phyloP scores from a whole-genome alignment of 2,797 vertebrate species.

The Acestrorhynchus altus region DNA sequence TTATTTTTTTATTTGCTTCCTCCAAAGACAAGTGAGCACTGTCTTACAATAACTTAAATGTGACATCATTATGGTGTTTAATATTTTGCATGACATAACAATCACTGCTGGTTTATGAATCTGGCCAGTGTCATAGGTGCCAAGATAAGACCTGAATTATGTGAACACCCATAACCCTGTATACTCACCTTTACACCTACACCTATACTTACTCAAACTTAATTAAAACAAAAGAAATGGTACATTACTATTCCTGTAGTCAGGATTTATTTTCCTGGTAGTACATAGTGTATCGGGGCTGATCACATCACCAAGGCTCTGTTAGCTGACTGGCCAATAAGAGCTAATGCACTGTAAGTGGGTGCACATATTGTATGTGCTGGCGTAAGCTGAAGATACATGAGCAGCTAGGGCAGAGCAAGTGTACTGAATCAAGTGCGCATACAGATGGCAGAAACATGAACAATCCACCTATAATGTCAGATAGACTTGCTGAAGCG shows the following conservation, averaged over 20 bases:
- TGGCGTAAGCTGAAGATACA: slow-evolving; percentile 44
- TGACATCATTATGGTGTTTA: too few species aligned
- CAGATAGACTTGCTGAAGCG: neutral
- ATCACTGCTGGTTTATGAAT: too few species aligned
- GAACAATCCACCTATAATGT: neutral
- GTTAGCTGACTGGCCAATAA: slow-evolving; percentile 66
- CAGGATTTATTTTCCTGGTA: slow-evolving; percentile 50
- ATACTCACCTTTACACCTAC: neutral
- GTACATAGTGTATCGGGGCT: slow-evolving; percentile 65
- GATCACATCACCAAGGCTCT: slow-evolving; percentile 71
- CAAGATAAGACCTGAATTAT: neutral
- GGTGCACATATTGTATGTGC: slow-evolving; percentile 27
- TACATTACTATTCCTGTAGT: neutral
- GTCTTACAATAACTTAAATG: too few species aligned
- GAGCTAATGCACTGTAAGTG: slow-evolving; percentile 17
- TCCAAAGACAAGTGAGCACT: too few species aligned
- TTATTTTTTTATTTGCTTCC: too few species aligned
- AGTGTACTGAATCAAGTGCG: neutral
- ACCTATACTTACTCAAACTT: neutral
- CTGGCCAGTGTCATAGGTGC: too few species aligned
- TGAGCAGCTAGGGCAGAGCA: slow-evolving; percentile 5
- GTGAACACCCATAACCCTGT: neutral
- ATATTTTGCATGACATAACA: too few species aligned
- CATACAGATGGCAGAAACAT: neutral
- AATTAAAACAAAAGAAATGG: neutral